Evolutionary conservation across 2,888 invertebrate genomes (phyloP).

Genomic region (Mythimna albipuncta): DNA sequence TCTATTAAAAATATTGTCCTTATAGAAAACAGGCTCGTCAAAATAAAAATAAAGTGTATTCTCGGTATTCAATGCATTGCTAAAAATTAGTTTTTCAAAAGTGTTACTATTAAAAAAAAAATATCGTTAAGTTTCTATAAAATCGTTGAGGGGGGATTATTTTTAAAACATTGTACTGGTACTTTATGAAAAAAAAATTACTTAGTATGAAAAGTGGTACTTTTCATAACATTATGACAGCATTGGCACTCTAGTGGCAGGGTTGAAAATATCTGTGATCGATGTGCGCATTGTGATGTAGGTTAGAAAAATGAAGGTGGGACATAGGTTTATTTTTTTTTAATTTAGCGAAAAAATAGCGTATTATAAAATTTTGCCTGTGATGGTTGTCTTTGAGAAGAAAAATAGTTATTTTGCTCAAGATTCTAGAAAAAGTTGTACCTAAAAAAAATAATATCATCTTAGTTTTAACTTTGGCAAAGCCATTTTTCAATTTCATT

Average conservation of each 20-base stretch:
- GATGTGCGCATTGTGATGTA: slow-evolving; percentile 84
- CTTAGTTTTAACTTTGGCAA: slow-evolving; percentile 15
- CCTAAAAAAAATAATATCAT: slow-evolving; percentile 1
- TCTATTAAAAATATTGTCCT: too few relatives aligned
- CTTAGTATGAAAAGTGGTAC: slow-evolving; percentile 8
- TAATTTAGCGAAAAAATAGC: not conserved
- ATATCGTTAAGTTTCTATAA: not conserved
- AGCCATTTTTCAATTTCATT: slow-evolving; percentile 18
- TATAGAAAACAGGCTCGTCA: too few relatives aligned
- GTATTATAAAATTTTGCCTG: not conserved
- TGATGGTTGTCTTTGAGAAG: not conserved
- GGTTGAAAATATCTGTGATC: slow-evolving; percentile 87
- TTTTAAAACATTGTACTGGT: not conserved
- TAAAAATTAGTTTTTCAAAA: not conserved
- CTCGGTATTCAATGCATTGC: too few relatives aligned
- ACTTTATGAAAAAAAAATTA: not conserved
- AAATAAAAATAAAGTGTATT: not conserved
- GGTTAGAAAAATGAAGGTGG: slow-evolving; percentile 66
- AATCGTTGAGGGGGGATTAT: not conserved
- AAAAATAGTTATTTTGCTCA: not conserved
- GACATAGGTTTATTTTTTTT: slow-evolving; percentile 59
- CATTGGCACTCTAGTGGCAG: slow-evolving; percentile 73
- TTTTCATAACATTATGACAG: slow-evolving; percentile 62
- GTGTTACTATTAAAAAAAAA: not conserved
- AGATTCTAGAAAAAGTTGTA: not conserved